Evolutionary conservation across 2,113 vertebrate genomes (phyloP).

Genomic region (Oreochromis spilurus): DNA sequence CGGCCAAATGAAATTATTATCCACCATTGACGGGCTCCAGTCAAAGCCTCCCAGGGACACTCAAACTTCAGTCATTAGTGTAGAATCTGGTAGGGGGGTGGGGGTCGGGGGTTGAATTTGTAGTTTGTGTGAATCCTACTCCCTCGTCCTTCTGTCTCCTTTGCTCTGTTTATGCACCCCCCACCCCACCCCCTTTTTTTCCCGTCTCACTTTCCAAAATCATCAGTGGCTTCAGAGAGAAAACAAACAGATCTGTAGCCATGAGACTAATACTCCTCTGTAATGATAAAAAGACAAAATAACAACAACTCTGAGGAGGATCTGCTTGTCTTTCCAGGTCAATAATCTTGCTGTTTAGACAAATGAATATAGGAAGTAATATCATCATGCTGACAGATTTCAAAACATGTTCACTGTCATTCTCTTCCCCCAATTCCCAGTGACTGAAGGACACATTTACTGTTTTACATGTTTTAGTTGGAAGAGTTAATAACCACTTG

Average conservation of each 20-base stretch:
- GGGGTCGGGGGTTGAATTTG: neutral
- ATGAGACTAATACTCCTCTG: neutral
- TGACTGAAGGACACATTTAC: neutral
- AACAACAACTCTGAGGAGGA: conserved; percentile 3
- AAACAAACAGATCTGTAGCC: conserved; percentile 14
- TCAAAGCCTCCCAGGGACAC: conserved; percentile 32
- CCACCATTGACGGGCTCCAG: conserved; percentile 22
- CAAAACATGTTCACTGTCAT: neutral
- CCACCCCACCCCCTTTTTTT: conserved; percentile 26
- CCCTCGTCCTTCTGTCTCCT: conserved; percentile 28
- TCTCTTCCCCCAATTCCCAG: neutral
- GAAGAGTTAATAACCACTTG: neutral
- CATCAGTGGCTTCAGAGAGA: conserved; percentile 18
- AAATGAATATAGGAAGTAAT: neutral
- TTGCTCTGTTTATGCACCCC: conserved; percentile 43
- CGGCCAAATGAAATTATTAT: conserved; percentile 43
- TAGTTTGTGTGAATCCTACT: conserved; percentile 36
- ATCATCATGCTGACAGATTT: neutral
- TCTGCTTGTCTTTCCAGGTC: conserved; percentile 20
- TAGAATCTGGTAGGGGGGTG: neutral
- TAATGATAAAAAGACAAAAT: neutral
- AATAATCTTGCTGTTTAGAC: neutral
- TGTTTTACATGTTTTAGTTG: neutral
- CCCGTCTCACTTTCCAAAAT: neutral
- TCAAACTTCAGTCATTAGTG: conserved; percentile 25